Evolutionary conservation across 2,888 invertebrate genomes (phyloP).

Genomic region (Cinara cedri): DNA sequence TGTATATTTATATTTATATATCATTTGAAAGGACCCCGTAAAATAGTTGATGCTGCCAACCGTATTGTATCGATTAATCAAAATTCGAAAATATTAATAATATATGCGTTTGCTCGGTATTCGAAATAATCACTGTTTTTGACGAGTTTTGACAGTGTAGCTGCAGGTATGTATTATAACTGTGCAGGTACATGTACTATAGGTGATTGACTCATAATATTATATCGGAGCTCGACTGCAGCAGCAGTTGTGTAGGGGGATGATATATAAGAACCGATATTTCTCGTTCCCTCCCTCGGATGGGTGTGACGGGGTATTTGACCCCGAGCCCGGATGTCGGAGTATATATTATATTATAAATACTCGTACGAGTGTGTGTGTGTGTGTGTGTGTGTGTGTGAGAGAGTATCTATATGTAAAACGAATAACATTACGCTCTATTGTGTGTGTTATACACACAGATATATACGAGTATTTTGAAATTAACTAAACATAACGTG

Average conservation of each 20-base stretch:
- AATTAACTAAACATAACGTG: conserved; percentile 41
- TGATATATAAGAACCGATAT: neutral
- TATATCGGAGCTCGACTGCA: neutral
- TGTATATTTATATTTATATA: no score
- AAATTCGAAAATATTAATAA: no score
- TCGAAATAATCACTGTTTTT: no score
- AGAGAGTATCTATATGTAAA: conserved; percentile 25
- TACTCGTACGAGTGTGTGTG: neutral
- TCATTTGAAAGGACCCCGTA: no score
- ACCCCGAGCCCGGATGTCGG: conserved; percentile 50
- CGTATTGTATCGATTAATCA: no score
- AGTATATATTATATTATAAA: neutral
- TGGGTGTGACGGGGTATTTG: conserved; percentile 48
- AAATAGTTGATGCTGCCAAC: no score
- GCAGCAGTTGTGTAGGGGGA: neutral
- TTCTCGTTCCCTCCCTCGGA: conserved; percentile 20
- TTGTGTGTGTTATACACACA: conserved; percentile 20
- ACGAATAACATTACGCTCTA: conserved; percentile 28
- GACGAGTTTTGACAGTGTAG: neutral
- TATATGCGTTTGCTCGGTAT: no score
- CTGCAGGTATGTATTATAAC: no score
- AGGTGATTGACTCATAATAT: no score
- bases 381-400: neutral
- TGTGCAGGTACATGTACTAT: no score
- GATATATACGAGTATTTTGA: neutral